These are phyloP conservation scores for Hyperoplus immaculatus DNA, from an alignment of 2,797 vertebrate genomes.

Conservation along the genomic window DNA sequence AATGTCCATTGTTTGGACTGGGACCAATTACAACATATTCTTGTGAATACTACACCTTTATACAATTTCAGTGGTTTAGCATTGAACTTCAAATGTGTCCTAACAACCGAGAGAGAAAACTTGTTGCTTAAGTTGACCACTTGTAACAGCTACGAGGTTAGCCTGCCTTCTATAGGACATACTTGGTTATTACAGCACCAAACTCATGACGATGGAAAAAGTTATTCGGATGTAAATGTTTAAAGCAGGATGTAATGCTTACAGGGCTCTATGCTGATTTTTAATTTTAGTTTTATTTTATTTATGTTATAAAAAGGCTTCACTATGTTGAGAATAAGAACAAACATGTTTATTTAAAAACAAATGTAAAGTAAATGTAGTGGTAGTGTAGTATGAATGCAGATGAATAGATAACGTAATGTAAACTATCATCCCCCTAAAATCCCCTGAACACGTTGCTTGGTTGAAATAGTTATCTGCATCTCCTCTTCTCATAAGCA, in stretches of 20 bases:
- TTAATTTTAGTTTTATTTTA: neutral
- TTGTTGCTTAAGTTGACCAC: neutral
- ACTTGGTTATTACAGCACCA: neutral
- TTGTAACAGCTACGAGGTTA: neutral
- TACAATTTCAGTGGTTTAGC: neutral
- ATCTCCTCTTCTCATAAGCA: neutral
- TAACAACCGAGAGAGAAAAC: neutral
- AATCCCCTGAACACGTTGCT: neutral
- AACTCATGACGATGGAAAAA: too few relatives aligned
- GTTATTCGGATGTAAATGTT: neutral
- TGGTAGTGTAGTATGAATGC: too few relatives aligned
- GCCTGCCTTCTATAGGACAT: slow-evolving; percentile 50
- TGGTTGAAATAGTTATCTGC: neutral
- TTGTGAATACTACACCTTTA: neutral
- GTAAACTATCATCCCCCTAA: too few relatives aligned
- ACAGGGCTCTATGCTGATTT: too few relatives aligned
- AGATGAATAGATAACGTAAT: too few relatives aligned
- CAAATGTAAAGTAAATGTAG: too few relatives aligned
- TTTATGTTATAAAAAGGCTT: neutral
- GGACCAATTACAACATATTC: neutral
- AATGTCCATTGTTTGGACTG: neutral
- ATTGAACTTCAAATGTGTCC: neutral
- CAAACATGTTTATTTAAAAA: neutral
- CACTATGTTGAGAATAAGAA: neutral
- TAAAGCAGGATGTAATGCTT: neutral